Evolutionary conservation across 64 coral and sea anemone genomes (phyloP), one percentile per base, ranked within the genome.

Genomic region (Montipora foliosa): DNA sequence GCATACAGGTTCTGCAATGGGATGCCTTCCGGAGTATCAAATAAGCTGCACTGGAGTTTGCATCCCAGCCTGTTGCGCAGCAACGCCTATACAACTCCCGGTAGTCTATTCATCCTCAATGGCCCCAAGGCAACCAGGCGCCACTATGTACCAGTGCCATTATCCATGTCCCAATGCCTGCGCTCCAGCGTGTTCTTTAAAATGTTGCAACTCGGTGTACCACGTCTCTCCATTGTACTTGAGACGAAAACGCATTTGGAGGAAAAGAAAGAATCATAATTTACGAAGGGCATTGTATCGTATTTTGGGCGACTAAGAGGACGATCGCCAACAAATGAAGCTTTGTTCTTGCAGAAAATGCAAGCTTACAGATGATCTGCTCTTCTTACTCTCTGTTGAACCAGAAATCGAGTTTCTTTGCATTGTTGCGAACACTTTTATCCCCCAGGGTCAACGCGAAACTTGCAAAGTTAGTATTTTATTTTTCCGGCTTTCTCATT

Each of bases 81-180:
- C 44, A 62, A 1, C 25, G 62, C 64, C 82, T 70, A 1, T n/a
- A 13, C 64, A 86, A 6, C 19, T 49, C 49, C 47, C 8, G 8
- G 66, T 1, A 47, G 45, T 49, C 48, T 21, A 69, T 44, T 49
- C 62, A 2, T 69, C 17, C 8, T 17, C 62, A 71, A 15, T 70
- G 12, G 16, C 19, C 6, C 45, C 64, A 0, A 60, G 4, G 17
- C 82, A 8, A 86, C 45, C 55, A 10, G 2, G 12, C 3, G 20
- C 12, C 5, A 24, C 55, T 16, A 14, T 5, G 44, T 49, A 49
- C 47, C 66, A 71, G 44, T 86, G 82, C 17, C 82, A 2, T 3
- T 24, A 19, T 22, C 82, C 64, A 20, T 86, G 82, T 50, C 60
- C 82, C n/a, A 47, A 44, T 83, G 55, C 81, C 2, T 83, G 81